Base-by-base conservation (phyloP, 2,113 vertebrate species). In the Galeopterus variegatus region DNA sequence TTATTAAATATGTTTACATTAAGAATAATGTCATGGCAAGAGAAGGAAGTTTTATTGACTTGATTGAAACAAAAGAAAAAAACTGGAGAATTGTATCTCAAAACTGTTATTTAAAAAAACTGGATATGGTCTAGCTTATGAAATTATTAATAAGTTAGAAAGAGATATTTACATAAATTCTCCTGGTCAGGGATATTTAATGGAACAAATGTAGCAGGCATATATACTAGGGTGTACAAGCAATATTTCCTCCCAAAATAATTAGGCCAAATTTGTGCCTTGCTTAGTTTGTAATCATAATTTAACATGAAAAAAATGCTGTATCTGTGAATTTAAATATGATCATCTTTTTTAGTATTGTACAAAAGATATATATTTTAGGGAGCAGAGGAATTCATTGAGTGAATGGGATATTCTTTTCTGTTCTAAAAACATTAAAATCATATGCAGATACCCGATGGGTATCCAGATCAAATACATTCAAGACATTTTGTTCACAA, bases 381-480 rank as follows among this genome's bases (percentile, higher is more conserved):
- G n/a, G 24, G 24, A 48, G 31, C 64, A 21, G 31, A 9, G 1
- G 76, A 83, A 76, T 96, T 84, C 33, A 77, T 9, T 1, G 4
- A 81, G 36, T n/a, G 65, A 48, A 48, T 56, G 28, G 58, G 62
- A 64, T 81, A 72, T 48, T 80, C 48, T 81, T 87, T 8, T 65
- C 56, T 73, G 5, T 72, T 80, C 54, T 81, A n/a, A 86, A 86
- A 70, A 77, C 18, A 80, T 65, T 92, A 87, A 88, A 88, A 93
- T 82, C 48, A 88, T 4, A 24, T 73, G 48, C 2, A 36, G 8
- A 23, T 82, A 58, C 33, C 13, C n/a, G 15, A 14, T 33, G 52
- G 14, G 6, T 41, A 76, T 88, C 33, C 81, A 67, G 56, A 65
- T 80, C 54, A 92, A 73, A 75, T 75, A 24, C 58, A 92, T 5